Evolutionary conservation across 2,113 vertebrate genomes (phyloP).

Genomic region (Saccopteryx bilineata): DNA sequence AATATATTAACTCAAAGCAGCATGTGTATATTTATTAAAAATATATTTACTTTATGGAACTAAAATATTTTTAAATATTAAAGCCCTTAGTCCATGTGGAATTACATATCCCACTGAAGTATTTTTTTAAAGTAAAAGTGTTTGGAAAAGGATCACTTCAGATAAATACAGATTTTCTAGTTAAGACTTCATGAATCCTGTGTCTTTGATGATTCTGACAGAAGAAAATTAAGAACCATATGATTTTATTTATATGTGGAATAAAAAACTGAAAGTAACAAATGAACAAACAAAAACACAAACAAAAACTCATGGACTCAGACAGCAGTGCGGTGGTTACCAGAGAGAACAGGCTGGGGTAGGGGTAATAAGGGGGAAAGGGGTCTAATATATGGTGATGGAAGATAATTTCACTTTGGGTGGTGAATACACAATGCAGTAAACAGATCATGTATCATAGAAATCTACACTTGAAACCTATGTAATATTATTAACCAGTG

Average conservation of each 20-base stretch:
- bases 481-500: not conserved
- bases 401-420: not conserved
- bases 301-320: not conserved
- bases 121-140: constrained; percentile 1
- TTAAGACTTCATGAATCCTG: not conserved
- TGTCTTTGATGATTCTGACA: not conserved
- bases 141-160: not conserved
- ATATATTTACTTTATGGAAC: not conserved
- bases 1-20: not conserved
- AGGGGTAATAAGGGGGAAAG: not conserved
- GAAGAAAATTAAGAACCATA: not conserved
- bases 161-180: constrained; percentile 3
- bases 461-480: not conserved
- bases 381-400: not conserved
- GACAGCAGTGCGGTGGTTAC: not conserved
- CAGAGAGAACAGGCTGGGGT: not conserved
- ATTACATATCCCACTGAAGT: not conserved
- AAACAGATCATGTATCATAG: not conserved
- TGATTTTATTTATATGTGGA: not conserved
- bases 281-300: not conserved
- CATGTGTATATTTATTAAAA: not conserved
- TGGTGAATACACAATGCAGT: not conserved
- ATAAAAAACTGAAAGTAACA: not conserved
- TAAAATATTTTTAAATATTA: constrained; percentile 35
- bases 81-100: not conserved